Evolutionary conservation across 2,113 vertebrate species (phyloP).

Genomic region (Cairina moschata): DNA sequence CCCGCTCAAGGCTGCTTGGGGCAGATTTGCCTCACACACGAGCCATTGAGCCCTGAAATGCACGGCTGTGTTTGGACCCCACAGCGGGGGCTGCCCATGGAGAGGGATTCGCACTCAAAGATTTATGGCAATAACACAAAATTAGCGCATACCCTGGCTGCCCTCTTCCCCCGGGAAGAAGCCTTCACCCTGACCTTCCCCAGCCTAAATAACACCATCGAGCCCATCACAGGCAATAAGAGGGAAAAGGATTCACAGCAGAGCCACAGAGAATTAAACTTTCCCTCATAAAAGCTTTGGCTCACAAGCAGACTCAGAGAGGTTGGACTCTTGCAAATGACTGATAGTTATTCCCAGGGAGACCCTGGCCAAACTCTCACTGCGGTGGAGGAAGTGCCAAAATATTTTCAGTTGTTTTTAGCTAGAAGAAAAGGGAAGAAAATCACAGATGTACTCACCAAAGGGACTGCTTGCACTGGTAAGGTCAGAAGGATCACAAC

Average conservation of each 20-base stretch:
- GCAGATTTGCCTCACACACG: no score
- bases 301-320: neutral
- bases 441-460: neutral
- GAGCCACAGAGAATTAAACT: constrained; percentile 33
- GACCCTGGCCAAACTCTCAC: neutral
- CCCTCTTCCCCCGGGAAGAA: neutral
- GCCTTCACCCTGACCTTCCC: neutral
- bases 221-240: neutral
- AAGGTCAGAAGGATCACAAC: neutral
- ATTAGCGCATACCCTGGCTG: neutral
- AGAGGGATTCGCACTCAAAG: neutral
- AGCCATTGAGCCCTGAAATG: neutral
- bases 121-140: neutral
- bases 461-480: neutral
- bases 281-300: constrained; percentile 44
- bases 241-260: neutral
- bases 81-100: neutral
- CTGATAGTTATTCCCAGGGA: constrained; percentile 40
- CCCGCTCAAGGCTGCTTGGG: neutral
- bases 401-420: constrained; percentile 10
- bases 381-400: neutral
- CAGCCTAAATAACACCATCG: constrained; percentile 8
- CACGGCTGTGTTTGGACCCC: no score
- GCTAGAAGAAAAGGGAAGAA: neutral
- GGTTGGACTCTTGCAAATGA: neutral